A percentile compares a stretch with the other conserved stretches of the same genome.
Conservation (phyloP, 2,113 vertebrate genomes). For the Columbina picui region DNA sequence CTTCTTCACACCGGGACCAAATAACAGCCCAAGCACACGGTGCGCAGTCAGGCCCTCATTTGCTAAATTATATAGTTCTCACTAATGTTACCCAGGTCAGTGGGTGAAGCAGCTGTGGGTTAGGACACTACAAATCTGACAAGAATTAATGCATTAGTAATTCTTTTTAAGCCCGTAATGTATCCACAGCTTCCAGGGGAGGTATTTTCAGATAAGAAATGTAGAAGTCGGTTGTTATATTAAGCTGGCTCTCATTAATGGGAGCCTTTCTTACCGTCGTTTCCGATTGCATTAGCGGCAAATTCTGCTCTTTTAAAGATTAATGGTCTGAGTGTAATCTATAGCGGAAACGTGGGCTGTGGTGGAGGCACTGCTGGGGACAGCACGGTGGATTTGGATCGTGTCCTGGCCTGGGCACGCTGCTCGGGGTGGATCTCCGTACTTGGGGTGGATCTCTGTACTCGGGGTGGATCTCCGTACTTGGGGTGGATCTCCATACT, state of each 20-base stretch:
- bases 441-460: no score
- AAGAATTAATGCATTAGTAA: slow-evolving; percentile 68
- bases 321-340: slow-evolving; percentile 35
- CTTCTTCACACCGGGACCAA: slow-evolving; percentile 6
- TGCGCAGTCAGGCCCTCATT: slow-evolving; percentile 8
- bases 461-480: no score
- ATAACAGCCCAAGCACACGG: slow-evolving; percentile 1
- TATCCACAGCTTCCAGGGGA: slow-evolving; percentile 63
- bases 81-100: slow-evolving; percentile 49
- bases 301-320: slow-evolving; percentile 57
- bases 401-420: neutral
- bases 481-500: no score
- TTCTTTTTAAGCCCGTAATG: slow-evolving; percentile 65
- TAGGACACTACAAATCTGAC: slow-evolving; percentile 67
- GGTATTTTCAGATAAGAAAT: slow-evolving; percentile 70
- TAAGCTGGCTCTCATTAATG: slow-evolving; percentile 60
- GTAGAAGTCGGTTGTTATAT: slow-evolving; percentile 52
- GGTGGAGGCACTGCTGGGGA: neutral
- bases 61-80: slow-evolving; percentile 35
- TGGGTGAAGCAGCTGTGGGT: slow-evolving; percentile 56
- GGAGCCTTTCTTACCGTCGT: neutral
- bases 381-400: neutral
- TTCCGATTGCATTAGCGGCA: slow-evolving; percentile 57
- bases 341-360: neutral
- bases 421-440: neutral